phyloP scores from a whole-genome alignment of 2,888 invertebrate genomes.

The Eupithecia exiguata region DNA sequence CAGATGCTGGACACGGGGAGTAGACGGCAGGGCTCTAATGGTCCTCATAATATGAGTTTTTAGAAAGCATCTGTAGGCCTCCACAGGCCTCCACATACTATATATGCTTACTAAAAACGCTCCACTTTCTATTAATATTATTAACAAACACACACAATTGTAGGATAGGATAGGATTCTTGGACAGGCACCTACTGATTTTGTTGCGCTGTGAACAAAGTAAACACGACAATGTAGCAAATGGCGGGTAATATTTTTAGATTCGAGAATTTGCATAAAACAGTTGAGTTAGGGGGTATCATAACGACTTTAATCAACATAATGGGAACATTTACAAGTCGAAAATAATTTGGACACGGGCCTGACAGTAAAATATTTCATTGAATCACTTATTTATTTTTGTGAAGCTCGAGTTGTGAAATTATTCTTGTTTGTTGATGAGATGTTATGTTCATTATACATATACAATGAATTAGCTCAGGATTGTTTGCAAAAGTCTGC shows the following conservation, averaged over 20 bases:
- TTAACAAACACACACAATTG: too few species aligned
- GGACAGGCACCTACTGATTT: constrained; percentile 9
- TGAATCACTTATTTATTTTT: constrained; percentile 38
- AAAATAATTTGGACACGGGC: constrained; percentile 47
- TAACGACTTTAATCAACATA: constrained; percentile 49
- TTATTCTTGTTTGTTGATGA: constrained; percentile 40
- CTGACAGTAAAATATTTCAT: constrained; percentile 46
- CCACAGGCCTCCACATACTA: too few species aligned
- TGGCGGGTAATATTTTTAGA: constrained; percentile 52
- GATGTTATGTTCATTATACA: constrained; percentile 16
- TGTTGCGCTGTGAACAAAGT: constrained; percentile 34
- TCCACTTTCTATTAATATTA: too few species aligned
- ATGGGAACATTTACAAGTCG: constrained; percentile 49
- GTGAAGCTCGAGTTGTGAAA: constrained; percentile 25
- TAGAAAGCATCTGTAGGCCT: too few species aligned
- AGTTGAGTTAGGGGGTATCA: constrained; percentile 42
- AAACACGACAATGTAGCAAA: constrained; percentile 49
- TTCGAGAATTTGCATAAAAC: constrained; percentile 52
- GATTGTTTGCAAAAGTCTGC: too few species aligned
- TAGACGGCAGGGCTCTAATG: too few species aligned
- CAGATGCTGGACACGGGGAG: background rate
- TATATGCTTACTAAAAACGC: too few species aligned
- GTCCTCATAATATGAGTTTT: too few species aligned
- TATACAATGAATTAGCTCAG: too few species aligned
- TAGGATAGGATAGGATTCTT: too few species aligned